Evolutionary conservation across 1,140 invertebrate species (phyloP), one percentile per base, ranked within the genome.

Genomic region (Acromyrmex echinatior): DNA sequence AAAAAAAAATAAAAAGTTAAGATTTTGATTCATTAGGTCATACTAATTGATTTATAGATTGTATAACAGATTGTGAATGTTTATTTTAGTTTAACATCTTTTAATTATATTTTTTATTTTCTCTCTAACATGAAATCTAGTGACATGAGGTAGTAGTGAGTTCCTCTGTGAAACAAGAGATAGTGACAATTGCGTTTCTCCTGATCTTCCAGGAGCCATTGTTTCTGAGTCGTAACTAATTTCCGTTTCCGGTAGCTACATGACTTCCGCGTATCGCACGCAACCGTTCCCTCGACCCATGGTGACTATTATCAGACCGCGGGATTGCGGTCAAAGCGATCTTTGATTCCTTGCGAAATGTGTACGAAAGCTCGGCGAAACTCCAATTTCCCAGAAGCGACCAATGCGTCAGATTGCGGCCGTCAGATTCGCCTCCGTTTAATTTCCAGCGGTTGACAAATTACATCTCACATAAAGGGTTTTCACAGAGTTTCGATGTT

Each of bases 161-260:
- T 81, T 73, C 39, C 35, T 73, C 18, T 49, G 16, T 62, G 56
- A 51, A 76, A 84, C 80, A 51, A 56, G 49, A 62, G 56, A 21
- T 16, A 31, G 39, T 21, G 80, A 76, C 39, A 84, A 84, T 84
- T 45, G 70, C 56, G 14, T 76, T 84, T 84, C 68, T 76, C 56
- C 10, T 45, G 53, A 73, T 7, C 65, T 82, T 82, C 10, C 25
- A 73, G 35, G 31, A 63, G 51, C 88, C 85, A 93, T 94, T 94
- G 93, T 94, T 92, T 90, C 91, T 92, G 86, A 74, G 90, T 87
- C 78, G 90, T 85, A 89, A 91, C 92, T 93, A 94, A 94, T 95
- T 94, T 94, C 94, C 94, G 93, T 85, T 94, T 95, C 92, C 94
- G 92, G 90, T 93, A 86, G 70, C 90, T 71, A 92, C 91, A 88